Evolutionary conservation across 1,140 invertebrate genomes (phyloP), one percentile per base, ranked within the genome.

Genomic region (Akabosia matsudoensis): DNA sequence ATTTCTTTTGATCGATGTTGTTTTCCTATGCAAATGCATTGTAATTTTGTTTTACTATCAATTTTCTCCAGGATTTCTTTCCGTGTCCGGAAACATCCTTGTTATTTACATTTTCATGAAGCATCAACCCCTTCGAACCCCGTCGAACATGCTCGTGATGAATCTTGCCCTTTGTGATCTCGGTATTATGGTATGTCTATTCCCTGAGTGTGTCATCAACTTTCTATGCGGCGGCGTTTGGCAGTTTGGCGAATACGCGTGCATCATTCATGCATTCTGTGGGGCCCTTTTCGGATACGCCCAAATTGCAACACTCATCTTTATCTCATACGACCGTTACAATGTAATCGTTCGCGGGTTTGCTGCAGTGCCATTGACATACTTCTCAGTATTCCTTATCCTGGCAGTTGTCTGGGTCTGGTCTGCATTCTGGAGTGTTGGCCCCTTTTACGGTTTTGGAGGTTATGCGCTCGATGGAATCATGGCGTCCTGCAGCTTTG

Each of bases 61-160:
- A 22, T 1, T 45, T 73, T 70, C 1, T n/a, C n/a, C 45, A 79
- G 79, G 79, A 18, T 70, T 61, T 10, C 72, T 79, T 64, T 70
- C 79, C 33, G 22, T 79, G 73, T 79, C 70, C 24, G 79, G 79
- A 33, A 80, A 80, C 74, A 18, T 73, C 26, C 33, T 80, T 18
- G 79, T 80, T 72, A 70, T 80, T 18, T 73, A 73, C 30, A 80
- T 80, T 70, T 80, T 80, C 64, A 61, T 76, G 74, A 73, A 74
- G 16, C 79, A 77, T 52, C 51, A 71, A 22, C 56, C 74, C 51
- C 77, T 87, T 14, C 79, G 85, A 72, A 86, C 84, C 1, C 85
- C 86, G 31, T 83, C 86, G 16, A 87, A 87, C 76, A 84, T 86
- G 81, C 83, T 86, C 33, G 82, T 87, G 0, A 82, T 86, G 31